Evolutionary conservation across 2,113 vertebrate species (phyloP), one percentile per base, ranked within the genome.

Genomic region (Eublepharis macularius): DNA sequence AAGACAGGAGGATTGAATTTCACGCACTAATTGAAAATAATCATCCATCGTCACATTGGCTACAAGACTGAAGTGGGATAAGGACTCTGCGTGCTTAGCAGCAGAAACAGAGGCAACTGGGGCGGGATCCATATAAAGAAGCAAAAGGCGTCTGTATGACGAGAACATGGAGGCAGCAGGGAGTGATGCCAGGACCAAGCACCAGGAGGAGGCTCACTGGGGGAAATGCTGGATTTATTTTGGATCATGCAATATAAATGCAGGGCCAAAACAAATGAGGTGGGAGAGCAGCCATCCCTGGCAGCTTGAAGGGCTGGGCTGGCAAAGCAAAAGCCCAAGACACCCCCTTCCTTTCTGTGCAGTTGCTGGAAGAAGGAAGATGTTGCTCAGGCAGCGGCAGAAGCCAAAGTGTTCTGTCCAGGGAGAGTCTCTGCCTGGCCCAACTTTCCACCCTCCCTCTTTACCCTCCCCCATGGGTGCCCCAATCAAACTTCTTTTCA

Each of bases 341-440:
- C 16, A 45, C 84, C 76, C 93, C 90, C 70, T 93, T 93, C 90
- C 70, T 93, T 93, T 94, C 84, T 88, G 73, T 89, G 57, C 2
- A 32, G 88, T 91, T 91, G 89, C 90, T 84, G 89, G 75, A 86
- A 65, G 77, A 57, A 49, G 21, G 54, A 80, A 43, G 41, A 60
- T 72, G 54, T 39, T 51, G 86, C 60, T 86, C 63, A 87, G 73
- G 78, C 92, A 6, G 91, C 86, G 86, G 76, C 76, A 75, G 0
- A 1, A 1, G 68, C 6, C 16, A 85, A 39, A 3, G 43, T 17
- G 16, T 86, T 87, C 75, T 84, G 32, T 0, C 2, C 10, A 34
- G 6, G 0, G 0, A 16, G 51, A 76, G 74, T 85, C 47, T 74
- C 0, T 0, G 68, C 41, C 6, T 26, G n/a, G n/a, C 54, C 17